Percentiles rank a stretch among this genome's conserved stretches.
phyloP scores from a whole-genome alignment of 2,888 invertebrate genomes.

The Rhabditoides inermis region DNA sequence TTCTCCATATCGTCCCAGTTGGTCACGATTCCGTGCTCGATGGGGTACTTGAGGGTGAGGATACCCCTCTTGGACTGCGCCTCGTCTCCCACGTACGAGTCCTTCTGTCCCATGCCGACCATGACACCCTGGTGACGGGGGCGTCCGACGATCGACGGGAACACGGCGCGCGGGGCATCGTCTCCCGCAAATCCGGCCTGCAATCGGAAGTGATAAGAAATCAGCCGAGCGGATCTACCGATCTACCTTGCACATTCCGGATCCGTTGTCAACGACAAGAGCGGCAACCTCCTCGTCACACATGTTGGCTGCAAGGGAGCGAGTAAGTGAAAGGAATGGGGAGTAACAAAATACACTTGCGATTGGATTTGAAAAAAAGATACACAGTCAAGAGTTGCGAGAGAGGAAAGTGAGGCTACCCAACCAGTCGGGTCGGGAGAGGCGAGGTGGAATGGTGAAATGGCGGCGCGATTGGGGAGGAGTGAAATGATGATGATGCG shows the following conservation, averaged over 20 bases:
- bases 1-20: constrained; percentile 99
- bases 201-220: too few relatives aligned
- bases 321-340: too few relatives aligned
- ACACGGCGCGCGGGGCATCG: constrained; percentile 71
- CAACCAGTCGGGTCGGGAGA: too few relatives aligned
- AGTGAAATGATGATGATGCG: too few relatives aligned
- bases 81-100: constrained; percentile 38
- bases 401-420: too few relatives aligned
- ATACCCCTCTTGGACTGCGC: constrained; percentile 68
- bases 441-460: too few relatives aligned
- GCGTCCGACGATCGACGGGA: constrained; percentile 73
- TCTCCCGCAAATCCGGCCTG: constrained; percentile 69
- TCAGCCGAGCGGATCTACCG: too few relatives aligned
- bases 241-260: constrained; percentile 65
- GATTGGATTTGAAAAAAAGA: too few relatives aligned
- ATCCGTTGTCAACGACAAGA: constrained; percentile 42
- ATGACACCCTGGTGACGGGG: constrained; percentile 64
- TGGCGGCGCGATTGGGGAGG: too few relatives aligned
- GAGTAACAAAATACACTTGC: too few relatives aligned
- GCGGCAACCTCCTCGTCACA: constrained; percentile 78
- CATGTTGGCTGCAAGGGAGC: too few relatives aligned
- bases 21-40: constrained; percentile 92
- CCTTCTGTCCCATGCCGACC: constrained; percentile 48
- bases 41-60: constrained; percentile 86
- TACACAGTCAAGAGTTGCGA: too few relatives aligned